Evolutionary conservation across 1,140 invertebrate species (phyloP), one percentile per base, ranked within the genome.

Genomic region (Colletes latitarsis): DNA sequence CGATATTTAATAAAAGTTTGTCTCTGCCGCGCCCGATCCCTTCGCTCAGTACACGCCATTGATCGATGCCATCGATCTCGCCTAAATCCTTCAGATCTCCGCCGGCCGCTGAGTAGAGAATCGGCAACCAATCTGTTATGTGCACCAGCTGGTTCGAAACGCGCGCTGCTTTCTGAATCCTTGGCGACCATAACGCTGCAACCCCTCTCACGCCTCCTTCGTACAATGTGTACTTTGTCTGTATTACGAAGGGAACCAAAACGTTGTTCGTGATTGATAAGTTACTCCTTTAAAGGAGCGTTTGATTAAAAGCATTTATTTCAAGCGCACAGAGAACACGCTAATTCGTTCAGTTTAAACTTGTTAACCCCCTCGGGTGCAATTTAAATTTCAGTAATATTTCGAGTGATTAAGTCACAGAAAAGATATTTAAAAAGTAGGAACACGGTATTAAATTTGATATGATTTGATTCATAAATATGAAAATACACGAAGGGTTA

Each of bases 91-190:
- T 66, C 15, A 91, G 14, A 89, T 94, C 90, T 85, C 95, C 95
- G 21, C 94, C 94, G 85, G 90, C 95, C 41, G 93, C 94, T 4
- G 93, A 86, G 52, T 94, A 95, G 0, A 97, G 84, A 0, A 96
- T 96, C 1, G 96, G 96, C 39, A 97, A 87, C 96, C 96, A 96
- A 86, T 97, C 96, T 15, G 94, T 94, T 15, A 97, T 94, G 84
- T 96, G 96, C 82, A 96, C 93, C 87, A 97, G 91, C 43, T 94
- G 88, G 58, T 92, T 91, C 1, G 92, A 94, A 14, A 94, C 92
- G 0, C 93, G 90, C 9, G 95, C 93, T 75, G 90, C 88, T 74
- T 91, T 89, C 52, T 91, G 84, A n/a, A 94, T 82, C 57, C 94
- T 90, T 3, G 95, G 94, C 77, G 95, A 95, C 95, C 96, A 96